Conservation (phyloP, 2,113 vertebrate genomes). For the Lepus americanus region DNA sequence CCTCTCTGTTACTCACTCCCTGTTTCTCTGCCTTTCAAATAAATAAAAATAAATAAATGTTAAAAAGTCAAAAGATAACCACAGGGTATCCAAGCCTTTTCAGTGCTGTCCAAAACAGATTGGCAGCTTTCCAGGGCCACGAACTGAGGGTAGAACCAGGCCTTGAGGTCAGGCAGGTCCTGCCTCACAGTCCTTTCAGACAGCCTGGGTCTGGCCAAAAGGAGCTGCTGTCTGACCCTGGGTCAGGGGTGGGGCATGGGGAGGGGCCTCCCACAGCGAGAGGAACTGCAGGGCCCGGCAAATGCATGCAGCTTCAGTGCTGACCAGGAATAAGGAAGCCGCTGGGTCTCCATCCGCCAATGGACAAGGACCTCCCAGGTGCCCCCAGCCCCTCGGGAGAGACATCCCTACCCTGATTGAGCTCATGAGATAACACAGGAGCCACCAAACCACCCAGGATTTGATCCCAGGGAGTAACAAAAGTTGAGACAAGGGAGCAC, state of each 20-base stretch:
- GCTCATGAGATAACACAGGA: neutral
- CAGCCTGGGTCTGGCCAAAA: neutral
- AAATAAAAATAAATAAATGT: too few relatives aligned
- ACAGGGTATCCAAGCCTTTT: constrained; percentile 22
- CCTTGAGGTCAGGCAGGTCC: neutral
- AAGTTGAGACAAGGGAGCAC: neutral
- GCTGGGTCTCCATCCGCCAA: neutral
- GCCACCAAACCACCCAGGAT: neutral
- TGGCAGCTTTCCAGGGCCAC: neutral
- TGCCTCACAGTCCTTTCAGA: neutral
- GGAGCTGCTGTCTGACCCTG: neutral
- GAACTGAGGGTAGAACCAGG: neutral
- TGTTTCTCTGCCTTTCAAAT: too few relatives aligned
- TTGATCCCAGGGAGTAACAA: neutral
- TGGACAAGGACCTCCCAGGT: neutral
- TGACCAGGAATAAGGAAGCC: neutral
- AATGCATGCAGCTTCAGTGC: neutral
- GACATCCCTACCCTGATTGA: neutral
- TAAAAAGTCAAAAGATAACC: neutral
- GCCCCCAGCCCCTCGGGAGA: neutral
- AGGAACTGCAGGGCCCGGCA: neutral
- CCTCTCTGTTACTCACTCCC: too few relatives aligned
- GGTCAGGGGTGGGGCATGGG: neutral
- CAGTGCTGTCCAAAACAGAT: neutral
- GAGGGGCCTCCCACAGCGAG: neutral